These are phyloP conservation scores for Hemicentrotus pulcherrimus DNA, from an alignment of 35 echinoderm and acorn worm genomes.

Conservation along the genomic window DNA sequence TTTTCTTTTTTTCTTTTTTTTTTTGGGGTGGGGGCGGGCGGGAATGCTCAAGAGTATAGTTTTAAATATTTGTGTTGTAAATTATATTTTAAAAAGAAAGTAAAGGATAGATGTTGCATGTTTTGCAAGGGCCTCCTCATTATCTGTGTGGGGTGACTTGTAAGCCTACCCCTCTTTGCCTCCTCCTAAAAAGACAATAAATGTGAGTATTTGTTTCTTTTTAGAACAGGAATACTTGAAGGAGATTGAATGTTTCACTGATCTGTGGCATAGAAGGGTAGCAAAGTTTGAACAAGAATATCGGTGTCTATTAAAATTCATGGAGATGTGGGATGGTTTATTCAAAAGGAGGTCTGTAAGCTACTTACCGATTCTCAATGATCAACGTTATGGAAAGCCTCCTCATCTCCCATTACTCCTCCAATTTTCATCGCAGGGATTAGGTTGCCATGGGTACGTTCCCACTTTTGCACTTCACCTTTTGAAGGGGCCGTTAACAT, in stretches of 20 bases:
- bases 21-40: too few relatives aligned
- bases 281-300: neutral
- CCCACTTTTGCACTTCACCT: neutral
- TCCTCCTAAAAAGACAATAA: neutral
- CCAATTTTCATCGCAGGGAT: neutral
- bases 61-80: too few relatives aligned
- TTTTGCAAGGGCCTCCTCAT: neutral
- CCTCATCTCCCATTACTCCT: neutral
- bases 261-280: neutral
- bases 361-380: neutral
- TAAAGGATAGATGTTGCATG: neutral
- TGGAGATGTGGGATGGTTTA: neutral
- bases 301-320: neutral
- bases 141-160: neutral
- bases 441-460: neutral
- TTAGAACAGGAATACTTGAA: neutral
- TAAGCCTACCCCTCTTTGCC: neutral
- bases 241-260: neutral
- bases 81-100: neutral
- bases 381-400: neutral
- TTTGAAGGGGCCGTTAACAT: neutral
- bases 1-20: too few relatives aligned
- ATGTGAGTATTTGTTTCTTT: neutral
- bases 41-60: too few relatives aligned
- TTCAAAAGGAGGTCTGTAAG: neutral